A percentile compares a stretch with the other conserved stretches of the same genome.
These are phyloP conservation scores for Acanthopleura granulata DNA, from an alignment of 2,888 invertebrate species.

Conservation along the genomic window DNA sequence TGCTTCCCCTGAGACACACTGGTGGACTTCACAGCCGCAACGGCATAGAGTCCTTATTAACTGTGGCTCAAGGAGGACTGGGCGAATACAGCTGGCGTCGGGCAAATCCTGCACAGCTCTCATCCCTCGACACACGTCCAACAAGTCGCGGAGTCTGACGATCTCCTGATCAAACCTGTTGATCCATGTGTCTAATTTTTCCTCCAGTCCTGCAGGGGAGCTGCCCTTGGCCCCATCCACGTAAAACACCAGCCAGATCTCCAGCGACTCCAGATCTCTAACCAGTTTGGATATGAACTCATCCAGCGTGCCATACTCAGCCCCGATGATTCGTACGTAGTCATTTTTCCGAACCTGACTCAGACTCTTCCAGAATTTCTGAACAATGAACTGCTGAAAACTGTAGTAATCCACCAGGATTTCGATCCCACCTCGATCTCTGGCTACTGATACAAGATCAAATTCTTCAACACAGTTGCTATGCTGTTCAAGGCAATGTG, in stretches of 20 bases:
- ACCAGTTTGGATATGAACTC: slow-evolving; percentile 53
- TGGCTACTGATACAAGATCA: slow-evolving; percentile 58
- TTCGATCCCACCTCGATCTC: slow-evolving; percentile 50
- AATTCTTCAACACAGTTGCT: slow-evolving; percentile 48
- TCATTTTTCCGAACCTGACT: slow-evolving; percentile 41
- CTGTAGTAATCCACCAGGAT: slow-evolving; percentile 63
- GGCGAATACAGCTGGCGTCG: slow-evolving; percentile 44
- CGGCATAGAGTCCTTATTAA: slow-evolving; percentile 45
- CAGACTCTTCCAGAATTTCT: slow-evolving; percentile 52
- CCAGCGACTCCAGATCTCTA: slow-evolving; percentile 47
- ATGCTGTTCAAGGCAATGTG: slow-evolving; percentile 42
- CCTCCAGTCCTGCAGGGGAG: slow-evolving; percentile 41
- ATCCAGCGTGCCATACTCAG: slow-evolving; percentile 57
- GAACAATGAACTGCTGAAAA: slow-evolving; percentile 53
- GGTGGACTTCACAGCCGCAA: slow-evolving; percentile 56
- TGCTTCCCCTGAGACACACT: slow-evolving; percentile 55
- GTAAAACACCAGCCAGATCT: slow-evolving; percentile 60
- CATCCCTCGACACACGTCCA: slow-evolving; percentile 47
- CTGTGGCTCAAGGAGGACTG: slow-evolving; percentile 61
- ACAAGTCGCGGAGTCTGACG: slow-evolving; percentile 42
- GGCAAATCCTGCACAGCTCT: slow-evolving; percentile 39
- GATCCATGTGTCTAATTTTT: slow-evolving; percentile 62
- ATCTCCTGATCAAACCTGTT: slow-evolving; percentile 51
- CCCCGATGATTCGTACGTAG: slow-evolving; percentile 57
- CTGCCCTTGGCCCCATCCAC: slow-evolving; percentile 63